phyloP scores from a whole-genome alignment of 1,140 invertebrate species.

The Rhopalosiphum maidis region DNA sequence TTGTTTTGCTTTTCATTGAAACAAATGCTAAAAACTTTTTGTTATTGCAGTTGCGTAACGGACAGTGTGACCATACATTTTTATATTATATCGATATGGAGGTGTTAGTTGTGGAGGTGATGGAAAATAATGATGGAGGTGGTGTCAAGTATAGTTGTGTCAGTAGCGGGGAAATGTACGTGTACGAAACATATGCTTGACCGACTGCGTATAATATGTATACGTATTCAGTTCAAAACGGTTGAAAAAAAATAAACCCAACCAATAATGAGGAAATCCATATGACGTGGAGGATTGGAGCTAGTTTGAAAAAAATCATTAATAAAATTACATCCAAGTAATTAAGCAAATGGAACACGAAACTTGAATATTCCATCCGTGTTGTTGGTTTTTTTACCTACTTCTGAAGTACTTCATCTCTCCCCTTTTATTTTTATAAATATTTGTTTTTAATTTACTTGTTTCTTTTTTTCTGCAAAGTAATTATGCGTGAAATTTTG shows the following conservation, averaged over 20 bases:
- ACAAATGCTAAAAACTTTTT: background rate
- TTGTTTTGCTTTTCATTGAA: background rate
- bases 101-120: background rate
- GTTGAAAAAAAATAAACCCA: background rate
- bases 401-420: background rate
- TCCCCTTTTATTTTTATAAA: conserved; percentile 24
- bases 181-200: background rate
- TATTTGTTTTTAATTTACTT: conserved; percentile 26
- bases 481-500: conserved; percentile 25
- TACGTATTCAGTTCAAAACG: background rate
- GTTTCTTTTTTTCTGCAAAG: background rate
- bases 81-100: background rate
- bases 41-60: background rate
- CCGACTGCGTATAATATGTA: background rate
- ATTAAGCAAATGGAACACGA: conserved; percentile 45
- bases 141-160: background rate
- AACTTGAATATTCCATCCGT: conserved; percentile 3
- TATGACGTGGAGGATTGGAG: background rate
- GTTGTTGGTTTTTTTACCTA: conserved; percentile 34
- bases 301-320: conserved; percentile 22
- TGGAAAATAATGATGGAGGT: background rate
- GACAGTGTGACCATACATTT: background rate
- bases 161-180: background rate
- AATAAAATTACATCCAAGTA: conserved; percentile 51
- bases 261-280: background rate